phyloP scores from a whole-genome alignment of 2,797 vertebrate species.

The Peromyscus eremicus region DNA sequence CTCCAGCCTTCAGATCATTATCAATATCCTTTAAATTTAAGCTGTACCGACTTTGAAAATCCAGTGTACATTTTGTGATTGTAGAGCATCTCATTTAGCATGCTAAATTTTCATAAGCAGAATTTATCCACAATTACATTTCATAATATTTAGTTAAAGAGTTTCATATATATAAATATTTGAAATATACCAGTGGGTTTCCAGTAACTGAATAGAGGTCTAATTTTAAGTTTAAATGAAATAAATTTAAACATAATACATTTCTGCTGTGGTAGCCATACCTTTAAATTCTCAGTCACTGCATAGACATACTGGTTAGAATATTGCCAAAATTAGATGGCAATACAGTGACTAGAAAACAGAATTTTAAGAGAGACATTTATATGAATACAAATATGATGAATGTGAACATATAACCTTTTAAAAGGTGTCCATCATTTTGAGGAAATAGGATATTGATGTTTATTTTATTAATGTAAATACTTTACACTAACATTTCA shows the following conservation, averaged over 20 bases:
- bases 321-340: background rate
- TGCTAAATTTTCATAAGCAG: background rate
- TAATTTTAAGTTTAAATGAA: background rate
- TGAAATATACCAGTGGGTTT: background rate
- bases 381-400: background rate
- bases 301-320: background rate
- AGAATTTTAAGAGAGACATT: background rate
- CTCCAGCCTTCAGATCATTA: background rate
- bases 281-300: background rate
- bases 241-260: constrained; percentile 9
- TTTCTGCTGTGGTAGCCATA: background rate
- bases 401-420: background rate
- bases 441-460: background rate
- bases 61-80: background rate
- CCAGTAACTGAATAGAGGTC: background rate
- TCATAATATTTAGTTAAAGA: constrained; percentile 19
- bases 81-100: background rate
- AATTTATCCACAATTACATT: background rate
- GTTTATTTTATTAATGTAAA: background rate
- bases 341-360: background rate
- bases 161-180: background rate
- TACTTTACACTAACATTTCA: background rate
- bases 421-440: background rate
- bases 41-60: background rate
- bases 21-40: background rate